Evolutionary conservation across 1,140 invertebrate genomes (phyloP), one percentile per base, ranked within the genome.

Genomic region (Lerema accius): DNA sequence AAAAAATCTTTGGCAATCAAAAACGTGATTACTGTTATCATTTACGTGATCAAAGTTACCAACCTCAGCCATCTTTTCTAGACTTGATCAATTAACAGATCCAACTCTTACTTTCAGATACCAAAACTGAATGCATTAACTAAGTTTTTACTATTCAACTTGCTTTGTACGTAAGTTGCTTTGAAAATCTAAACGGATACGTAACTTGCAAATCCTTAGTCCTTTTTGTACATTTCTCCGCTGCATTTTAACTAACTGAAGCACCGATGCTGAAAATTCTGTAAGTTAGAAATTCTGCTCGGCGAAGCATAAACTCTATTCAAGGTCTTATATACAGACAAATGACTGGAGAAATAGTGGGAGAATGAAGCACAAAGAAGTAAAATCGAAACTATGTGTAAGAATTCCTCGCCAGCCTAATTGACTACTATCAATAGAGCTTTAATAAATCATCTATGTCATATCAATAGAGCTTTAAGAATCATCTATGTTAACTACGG

Each of bases 321-420:
- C 28, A 32, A 32, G 28, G 28, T 32, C 28, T 32, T 32, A 9
- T 32, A n/a, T n/a, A n/a, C n/a, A 32, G 26, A 50, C 14, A 50
- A 35, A 50, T 37, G 7, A 7, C 28, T 32, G 28, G 28, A 23
- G 19, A 23, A 32, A 32, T 32, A 32, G 9, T 7, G 9, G 7
- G 1, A 7, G 28, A 4, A 32, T 1, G 3, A 7, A 9, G 28
- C 26, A 35, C 7, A 15, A 43, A 43, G 48, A n/a, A 37, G 28
- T 32, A 1, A 32, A 32, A 32, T 5, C 5, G 5, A 23, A 23
- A 2, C 19, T 23, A 5, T 23, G 5, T 3, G 19, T n/a, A n/a
- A n/a, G n/a, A n/a, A n/a, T n/a, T n/a, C n/a, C n/a, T n/a, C n/a
- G n/a, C n/a, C 19, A 23, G 5, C 19, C 5, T 23, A 23, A 5